A percentile compares a stretch with the other conserved stretches of the same genome.
These are phyloP conservation scores for Lepidotrigona ventralis DNA, from an alignment of 1,140 invertebrate species.

Conservation along the genomic window DNA sequence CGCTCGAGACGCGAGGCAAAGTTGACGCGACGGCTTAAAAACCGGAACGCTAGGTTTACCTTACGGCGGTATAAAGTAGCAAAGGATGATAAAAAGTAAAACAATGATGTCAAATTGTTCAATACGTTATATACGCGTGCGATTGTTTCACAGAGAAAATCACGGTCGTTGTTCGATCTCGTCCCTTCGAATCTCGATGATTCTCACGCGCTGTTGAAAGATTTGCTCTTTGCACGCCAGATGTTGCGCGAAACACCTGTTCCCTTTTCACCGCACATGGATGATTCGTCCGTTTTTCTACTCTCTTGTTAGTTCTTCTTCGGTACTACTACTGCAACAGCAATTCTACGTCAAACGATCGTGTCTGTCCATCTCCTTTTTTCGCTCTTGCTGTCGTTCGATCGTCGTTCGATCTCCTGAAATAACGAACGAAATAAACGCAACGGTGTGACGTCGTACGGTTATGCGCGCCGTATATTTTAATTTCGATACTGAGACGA, in stretches of 20 bases:
- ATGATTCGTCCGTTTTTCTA: neutral
- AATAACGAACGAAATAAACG: neutral
- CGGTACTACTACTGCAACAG: too few species aligned
- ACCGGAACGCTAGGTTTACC: neutral
- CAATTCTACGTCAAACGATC: neutral
- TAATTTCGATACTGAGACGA: slow-evolving; percentile 1
- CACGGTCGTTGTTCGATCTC: neutral
- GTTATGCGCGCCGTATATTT: neutral
- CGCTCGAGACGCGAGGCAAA: neutral
- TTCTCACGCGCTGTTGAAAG: neutral
- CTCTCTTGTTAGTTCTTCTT: too few species aligned
- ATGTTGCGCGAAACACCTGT: neutral
- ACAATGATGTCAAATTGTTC: neutral
- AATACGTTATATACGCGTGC: neutral
- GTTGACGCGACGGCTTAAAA: neutral
- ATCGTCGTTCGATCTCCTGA: neutral
- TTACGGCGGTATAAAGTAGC: neutral
- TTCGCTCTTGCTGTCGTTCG: neutral
- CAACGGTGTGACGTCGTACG: neutral
- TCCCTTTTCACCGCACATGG: neutral
- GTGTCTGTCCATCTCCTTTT: neutral
- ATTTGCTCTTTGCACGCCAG: neutral
- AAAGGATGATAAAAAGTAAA: neutral
- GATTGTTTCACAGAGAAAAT: neutral
- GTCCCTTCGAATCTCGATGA: neutral